Evolutionary conservation across 2,113 vertebrate species (phyloP).

Genomic region (Gallinago jamesoni): DNA sequence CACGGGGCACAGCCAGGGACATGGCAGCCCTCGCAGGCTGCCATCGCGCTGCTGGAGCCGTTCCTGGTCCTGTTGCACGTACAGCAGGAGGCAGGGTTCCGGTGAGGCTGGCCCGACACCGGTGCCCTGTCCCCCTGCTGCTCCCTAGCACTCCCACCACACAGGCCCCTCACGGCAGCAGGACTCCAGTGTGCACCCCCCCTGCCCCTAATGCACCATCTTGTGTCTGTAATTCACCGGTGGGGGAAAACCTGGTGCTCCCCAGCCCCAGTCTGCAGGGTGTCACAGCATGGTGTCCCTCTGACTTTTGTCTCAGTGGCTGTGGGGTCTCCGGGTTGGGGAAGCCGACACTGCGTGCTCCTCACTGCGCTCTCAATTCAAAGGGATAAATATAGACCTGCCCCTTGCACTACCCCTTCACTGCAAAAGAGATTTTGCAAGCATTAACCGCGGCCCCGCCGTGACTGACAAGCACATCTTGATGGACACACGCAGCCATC

Average conservation of each 20-base stretch:
- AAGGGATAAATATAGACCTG: slow-evolving; percentile 63
- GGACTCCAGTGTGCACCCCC: background rate
- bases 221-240: background rate
- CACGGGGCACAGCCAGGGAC: no score
- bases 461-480: slow-evolving; percentile 73
- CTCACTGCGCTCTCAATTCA: background rate
- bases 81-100: background rate
- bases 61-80: rapidly evolving
- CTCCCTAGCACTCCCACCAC: background rate
- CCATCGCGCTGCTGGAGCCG: rapidly evolving
- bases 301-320: background rate
- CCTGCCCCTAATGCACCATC: background rate
- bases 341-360: background rate
- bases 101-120: background rate
- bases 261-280: rapidly evolving
- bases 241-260: background rate
- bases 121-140: rapidly evolving
- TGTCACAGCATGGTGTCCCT: background rate
- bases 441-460: background rate
- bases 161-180: rapidly evolving
- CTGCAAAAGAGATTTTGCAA: background rate
- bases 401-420: background rate
- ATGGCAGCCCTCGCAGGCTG: rapidly evolving
- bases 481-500: background rate
- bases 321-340: background rate